These are phyloP conservation scores for western clawed frog (Xenopus tropicalis) DNA, from an alignment of 2,113 vertebrate species.

Conservation along the genomic window UCB_Xtro_10.0 CM004449.2:57692501-57693000, in stretches of 20 bases:
- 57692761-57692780: constrained; percentile 50
- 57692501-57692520: constrained; percentile 69
- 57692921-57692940: constrained; percentile 57
- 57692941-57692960: constrained; percentile 16
- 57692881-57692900: constrained; percentile 69
- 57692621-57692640: constrained; percentile 78
- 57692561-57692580: constrained; percentile 58
- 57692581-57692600: constrained; percentile 58
- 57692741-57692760: constrained; percentile 54
- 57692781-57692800: constrained; percentile 60
- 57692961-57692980: neutral
- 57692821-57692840: constrained; percentile 61
- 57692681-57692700: constrained; percentile 57
- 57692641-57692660: constrained; percentile 72
- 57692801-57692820: constrained; percentile 61
- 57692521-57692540: constrained; percentile 72
- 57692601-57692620: constrained; percentile 62
- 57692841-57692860: constrained; percentile 55
- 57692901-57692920: constrained; percentile 68
- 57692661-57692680: constrained; percentile 66
- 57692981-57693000: neutral
- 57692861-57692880: constrained; percentile 72
- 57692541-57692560: constrained; percentile 66
- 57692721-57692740: constrained; percentile 73
- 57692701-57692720: constrained; percentile 67